Evolutionary conservation across 2,888 invertebrate species (phyloP).

Genomic region (Drosophila villosipedis): DNA sequence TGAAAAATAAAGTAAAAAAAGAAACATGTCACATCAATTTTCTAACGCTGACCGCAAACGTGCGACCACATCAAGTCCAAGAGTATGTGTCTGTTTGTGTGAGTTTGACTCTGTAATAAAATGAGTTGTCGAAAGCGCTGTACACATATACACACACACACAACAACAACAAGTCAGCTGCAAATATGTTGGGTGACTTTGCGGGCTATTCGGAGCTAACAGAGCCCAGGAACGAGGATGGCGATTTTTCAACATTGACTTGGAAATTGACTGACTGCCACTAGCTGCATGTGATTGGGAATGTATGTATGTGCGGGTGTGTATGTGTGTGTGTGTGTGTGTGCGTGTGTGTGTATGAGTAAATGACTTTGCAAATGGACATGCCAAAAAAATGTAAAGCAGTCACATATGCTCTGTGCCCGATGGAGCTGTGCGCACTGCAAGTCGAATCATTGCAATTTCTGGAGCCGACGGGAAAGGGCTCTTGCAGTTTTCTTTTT

Average conservation of each 20-base stretch:
- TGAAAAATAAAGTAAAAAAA: conserved; percentile 1
- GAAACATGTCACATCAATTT: conserved; percentile 71
- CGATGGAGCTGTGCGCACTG: conserved; percentile 17
- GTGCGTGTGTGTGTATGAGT: conserved; percentile 41
- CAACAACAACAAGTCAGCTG: conserved; percentile 49
- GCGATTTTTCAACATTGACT: conserved; percentile 75
- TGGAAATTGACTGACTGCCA: conserved; percentile 72
- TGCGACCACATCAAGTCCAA: conserved; percentile 59
- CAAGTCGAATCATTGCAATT: conserved; percentile 63
- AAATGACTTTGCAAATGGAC: conserved; percentile 81
- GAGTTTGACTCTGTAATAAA: conserved; percentile 64
- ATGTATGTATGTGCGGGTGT: conserved; percentile 5
- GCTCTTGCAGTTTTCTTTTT: conserved; percentile 48
- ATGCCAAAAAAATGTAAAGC: conserved; percentile 79
- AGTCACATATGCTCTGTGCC: conserved; percentile 52
- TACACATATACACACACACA: conserved; percentile 19
- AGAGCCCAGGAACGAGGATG: conserved; percentile 19
- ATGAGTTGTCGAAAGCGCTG: conserved; percentile 77
- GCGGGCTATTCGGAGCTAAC: conserved; percentile 31
- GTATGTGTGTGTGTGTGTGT: conserved; percentile 15
- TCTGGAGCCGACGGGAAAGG: conserved; percentile 32
- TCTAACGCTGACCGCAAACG: conserved; percentile 70
- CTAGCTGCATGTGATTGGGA: conserved; percentile 21
- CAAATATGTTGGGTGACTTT: conserved; percentile 77
- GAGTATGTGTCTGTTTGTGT: conserved; percentile 11